Percentiles rank a stretch among this genome's conserved stretches.
phyloP scores from a whole-genome alignment of 2,113 vertebrate species.

The Cettia cetti region DNA sequence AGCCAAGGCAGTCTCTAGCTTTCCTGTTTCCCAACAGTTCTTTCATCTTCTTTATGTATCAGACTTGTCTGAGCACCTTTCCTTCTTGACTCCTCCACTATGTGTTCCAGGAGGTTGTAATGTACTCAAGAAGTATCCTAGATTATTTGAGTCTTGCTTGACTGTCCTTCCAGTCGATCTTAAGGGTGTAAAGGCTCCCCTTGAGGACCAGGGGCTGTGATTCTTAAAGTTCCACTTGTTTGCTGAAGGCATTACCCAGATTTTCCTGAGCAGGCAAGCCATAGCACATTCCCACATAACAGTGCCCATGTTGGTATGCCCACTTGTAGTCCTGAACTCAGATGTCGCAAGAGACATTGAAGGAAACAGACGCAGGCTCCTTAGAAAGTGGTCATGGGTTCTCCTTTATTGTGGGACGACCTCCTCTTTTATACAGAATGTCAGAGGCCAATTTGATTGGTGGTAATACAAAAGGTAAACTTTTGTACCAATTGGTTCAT shows the following conservation, averaged over 20 bases:
- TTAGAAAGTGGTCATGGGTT: too few relatives aligned
- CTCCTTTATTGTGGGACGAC: too few relatives aligned
- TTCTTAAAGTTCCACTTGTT: background rate
- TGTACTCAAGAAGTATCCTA: background rate
- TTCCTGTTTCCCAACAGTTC: background rate
- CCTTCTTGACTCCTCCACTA: background rate
- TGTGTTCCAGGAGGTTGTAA: background rate
- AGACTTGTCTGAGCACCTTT: background rate
- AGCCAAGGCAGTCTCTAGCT: background rate
- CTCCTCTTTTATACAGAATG: too few relatives aligned
- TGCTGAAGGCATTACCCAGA: background rate
- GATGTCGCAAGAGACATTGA: too few relatives aligned
- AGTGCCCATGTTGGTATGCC: background rate
- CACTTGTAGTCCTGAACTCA: too few relatives aligned
- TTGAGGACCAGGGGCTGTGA: background rate
- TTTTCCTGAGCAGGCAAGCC: background rate
- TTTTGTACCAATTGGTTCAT: too few relatives aligned
- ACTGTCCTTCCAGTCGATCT: background rate
- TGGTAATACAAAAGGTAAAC: too few relatives aligned
- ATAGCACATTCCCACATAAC: background rate
- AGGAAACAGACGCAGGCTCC: too few relatives aligned
- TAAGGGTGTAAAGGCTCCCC: fast-evolving
- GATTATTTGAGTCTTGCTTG: background rate
- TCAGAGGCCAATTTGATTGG: too few relatives aligned
- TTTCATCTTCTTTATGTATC: background rate